Conservation (phyloP, 2,113 vertebrate species). For the Capreolus pygargus region DNA sequence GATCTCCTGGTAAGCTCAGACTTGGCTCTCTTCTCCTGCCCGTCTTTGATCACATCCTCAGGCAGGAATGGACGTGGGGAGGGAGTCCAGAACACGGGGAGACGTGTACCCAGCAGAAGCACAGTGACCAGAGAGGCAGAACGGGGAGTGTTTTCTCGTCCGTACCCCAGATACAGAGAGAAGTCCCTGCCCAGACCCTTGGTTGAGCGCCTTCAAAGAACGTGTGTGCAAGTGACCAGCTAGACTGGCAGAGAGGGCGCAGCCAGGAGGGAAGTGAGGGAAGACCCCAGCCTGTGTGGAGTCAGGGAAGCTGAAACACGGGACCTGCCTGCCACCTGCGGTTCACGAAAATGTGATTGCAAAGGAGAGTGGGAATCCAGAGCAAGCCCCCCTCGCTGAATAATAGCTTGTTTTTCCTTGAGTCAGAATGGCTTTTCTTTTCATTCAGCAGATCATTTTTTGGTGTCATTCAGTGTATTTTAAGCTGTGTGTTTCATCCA, state of each 20-base stretch:
- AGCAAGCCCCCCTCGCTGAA: constrained; percentile 9
- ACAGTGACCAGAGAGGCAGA: neutral
- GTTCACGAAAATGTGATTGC: constrained; percentile 44
- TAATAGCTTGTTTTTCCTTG: constrained; percentile 50
- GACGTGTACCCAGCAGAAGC: neutral
- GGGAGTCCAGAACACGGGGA: neutral
- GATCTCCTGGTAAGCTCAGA: constrained; percentile 40
- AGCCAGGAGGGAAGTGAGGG: neutral
- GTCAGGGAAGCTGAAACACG: neutral
- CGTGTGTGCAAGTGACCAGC: neutral
- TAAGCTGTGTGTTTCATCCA: constrained; percentile 46
- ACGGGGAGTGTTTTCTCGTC: neutral
- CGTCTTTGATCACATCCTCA: neutral
- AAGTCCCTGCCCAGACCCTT: neutral
- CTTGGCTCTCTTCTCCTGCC: neutral
- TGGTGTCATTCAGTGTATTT: constrained; percentile 59
- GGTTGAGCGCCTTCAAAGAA: neutral
- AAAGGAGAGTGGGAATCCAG: constrained; percentile 17
- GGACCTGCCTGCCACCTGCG: neutral
- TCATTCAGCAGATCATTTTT: constrained; percentile 57
- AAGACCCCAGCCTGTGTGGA: neutral
- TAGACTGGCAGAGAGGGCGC: neutral
- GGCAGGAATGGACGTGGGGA: neutral
- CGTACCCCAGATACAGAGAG: neutral
- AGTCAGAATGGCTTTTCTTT: constrained; percentile 50